Conservation (phyloP, 2,888 invertebrate species). For the Agonopterix subpropinquella region DNA sequence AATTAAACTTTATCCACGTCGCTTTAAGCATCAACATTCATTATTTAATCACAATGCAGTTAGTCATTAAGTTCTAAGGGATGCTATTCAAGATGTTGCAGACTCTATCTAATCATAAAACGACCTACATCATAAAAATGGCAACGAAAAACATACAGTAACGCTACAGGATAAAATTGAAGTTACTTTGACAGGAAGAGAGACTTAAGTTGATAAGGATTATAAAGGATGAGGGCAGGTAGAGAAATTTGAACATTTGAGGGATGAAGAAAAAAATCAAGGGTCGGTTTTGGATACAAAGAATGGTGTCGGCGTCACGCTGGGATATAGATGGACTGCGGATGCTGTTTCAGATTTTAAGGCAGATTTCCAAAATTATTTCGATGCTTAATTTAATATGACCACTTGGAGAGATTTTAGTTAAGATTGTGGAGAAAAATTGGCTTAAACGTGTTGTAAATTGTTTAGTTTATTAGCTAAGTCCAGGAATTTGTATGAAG, state of each 20-base stretch:
- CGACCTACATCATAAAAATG: conserved; percentile 20
- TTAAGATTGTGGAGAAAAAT: not conserved
- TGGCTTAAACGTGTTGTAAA: no score
- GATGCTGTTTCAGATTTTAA: conserved; percentile 68
- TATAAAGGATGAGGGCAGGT: conserved; percentile 51
- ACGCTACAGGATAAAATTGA: conserved; percentile 17
- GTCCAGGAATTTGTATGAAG: no score
- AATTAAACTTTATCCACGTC: conserved; percentile 26
- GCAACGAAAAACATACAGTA: conserved; percentile 20
- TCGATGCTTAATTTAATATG: conserved; percentile 64
- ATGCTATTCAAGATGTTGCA: conserved; percentile 71
- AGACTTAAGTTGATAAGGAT: conserved; percentile 16
- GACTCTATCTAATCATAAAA: conserved; percentile 22
- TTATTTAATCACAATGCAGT: conserved; percentile 36
- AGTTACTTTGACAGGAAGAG: conserved; percentile 9
- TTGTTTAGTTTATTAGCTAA: no score
- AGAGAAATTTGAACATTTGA: conserved; percentile 71
- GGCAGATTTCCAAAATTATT: conserved; percentile 54
- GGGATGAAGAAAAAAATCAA: conserved; percentile 66
- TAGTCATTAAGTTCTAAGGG: conserved; percentile 63
- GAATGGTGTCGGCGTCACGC: conserved; percentile 68
- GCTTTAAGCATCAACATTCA: conserved; percentile 30
- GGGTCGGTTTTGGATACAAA: conserved; percentile 69
- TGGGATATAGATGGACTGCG: conserved; percentile 64
- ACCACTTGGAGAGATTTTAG: conserved; percentile 45